Conservation (phyloP, 1,140 invertebrate genomes). For the Aricia agestis region DNA sequence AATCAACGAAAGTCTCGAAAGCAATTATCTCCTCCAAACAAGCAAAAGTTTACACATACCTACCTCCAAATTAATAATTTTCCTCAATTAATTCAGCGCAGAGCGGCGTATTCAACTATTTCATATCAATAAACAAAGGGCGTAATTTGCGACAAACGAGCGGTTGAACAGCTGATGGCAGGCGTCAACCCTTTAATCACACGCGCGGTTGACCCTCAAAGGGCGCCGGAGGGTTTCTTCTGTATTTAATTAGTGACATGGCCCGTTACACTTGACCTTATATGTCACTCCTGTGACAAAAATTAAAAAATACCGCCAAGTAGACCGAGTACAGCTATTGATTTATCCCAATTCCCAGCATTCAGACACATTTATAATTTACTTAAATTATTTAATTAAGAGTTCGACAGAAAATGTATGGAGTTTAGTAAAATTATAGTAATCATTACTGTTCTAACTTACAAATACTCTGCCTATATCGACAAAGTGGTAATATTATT, state of each 20-base stretch:
- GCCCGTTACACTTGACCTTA: not conserved
- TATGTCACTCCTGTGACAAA: not conserved
- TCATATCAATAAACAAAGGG: not conserved
- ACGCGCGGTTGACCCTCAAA: conserved; percentile 54
- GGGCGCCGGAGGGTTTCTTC: conserved; percentile 29
- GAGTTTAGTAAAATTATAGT: too few species aligned
- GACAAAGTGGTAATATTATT: too few species aligned
- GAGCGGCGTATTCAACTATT: not conserved
- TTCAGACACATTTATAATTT: too few species aligned
- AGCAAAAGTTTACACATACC: not conserved
- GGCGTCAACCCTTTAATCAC: conserved; percentile 44
- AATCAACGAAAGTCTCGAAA: not conserved
- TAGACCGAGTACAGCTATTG: too few species aligned
- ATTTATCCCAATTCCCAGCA: too few species aligned
- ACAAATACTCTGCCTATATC: too few species aligned
- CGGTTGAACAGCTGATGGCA: not conserved
- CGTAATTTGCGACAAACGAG: not conserved
- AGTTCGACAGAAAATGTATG: too few species aligned
- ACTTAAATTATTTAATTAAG: too few species aligned
- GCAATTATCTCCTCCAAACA: conserved; percentile 1
- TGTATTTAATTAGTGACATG: conserved; percentile 1
- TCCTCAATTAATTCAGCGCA: not conserved
- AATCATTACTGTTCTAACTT: too few species aligned
- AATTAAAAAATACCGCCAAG: conserved; percentile 9
- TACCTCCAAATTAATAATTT: not conserved